Conservation (phyloP, 2,888 invertebrate species). For the Spodoptera picta region DNA sequence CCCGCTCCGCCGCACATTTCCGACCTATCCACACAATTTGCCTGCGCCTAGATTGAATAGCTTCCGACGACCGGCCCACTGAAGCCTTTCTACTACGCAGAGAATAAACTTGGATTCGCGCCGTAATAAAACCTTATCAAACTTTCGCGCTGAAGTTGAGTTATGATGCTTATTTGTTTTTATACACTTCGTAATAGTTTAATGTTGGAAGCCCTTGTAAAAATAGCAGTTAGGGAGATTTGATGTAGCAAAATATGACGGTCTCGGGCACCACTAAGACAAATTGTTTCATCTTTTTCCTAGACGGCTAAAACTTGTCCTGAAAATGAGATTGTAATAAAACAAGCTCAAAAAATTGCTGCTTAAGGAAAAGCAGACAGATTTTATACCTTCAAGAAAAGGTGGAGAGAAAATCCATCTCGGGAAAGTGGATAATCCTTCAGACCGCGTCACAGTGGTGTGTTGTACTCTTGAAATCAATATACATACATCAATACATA, state of each 20-base stretch:
- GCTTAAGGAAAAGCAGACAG: constrained; percentile 55
- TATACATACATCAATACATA: too few relatives aligned
- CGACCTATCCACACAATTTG: constrained; percentile 67
- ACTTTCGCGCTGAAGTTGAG: constrained; percentile 12
- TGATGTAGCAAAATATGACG: too few relatives aligned
- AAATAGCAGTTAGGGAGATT: too few relatives aligned
- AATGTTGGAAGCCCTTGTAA: background rate
- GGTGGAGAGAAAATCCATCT: constrained; percentile 71
- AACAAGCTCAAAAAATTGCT: constrained; percentile 49
- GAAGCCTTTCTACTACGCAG: constrained; percentile 34
- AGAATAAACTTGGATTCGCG: constrained; percentile 22
- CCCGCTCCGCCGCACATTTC: constrained; percentile 65
- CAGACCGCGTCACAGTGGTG: constrained; percentile 64
- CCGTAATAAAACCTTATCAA: constrained; percentile 25
- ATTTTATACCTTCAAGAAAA: constrained; percentile 57
- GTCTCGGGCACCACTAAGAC: background rate
- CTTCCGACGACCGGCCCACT: constrained; percentile 48
- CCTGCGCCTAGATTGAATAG: constrained; percentile 66
- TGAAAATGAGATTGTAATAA: constrained; percentile 20
- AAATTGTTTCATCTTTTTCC: constrained; percentile 9
- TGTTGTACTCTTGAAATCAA: constrained; percentile 65
- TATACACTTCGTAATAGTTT: background rate
- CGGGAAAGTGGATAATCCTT: constrained; percentile 78
- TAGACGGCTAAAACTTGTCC: constrained; percentile 13
- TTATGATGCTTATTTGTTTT: background rate